phyloP scores from a whole-genome alignment of 2,113 vertebrate species.

The Noturus placidus region DNA sequence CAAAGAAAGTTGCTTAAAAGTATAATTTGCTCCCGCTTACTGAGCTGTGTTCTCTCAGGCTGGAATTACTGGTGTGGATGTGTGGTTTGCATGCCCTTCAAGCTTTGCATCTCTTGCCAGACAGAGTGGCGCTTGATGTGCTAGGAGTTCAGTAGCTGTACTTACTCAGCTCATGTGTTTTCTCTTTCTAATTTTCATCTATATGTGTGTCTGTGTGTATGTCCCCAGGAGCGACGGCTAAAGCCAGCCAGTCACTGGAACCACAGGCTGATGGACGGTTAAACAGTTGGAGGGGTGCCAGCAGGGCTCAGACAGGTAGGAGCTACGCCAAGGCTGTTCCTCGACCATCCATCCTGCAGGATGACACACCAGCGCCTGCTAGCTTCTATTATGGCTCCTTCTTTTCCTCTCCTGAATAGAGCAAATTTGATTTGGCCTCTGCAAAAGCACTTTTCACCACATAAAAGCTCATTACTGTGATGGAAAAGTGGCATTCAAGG shows the following conservation, averaged over 20 bases:
- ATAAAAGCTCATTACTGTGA: conserved; percentile 56
- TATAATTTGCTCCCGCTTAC: conserved; percentile 45
- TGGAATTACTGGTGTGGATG: conserved; percentile 8
- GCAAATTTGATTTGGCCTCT: conserved; percentile 54
- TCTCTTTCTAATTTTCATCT: background rate
- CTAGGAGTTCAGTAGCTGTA: conserved; percentile 25
- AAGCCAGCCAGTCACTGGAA: conserved; percentile 35
- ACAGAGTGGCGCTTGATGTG: conserved; percentile 8
- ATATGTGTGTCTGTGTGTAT: conserved; percentile 27
- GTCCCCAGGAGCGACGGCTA: background rate
- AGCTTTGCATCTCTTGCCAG: conserved; percentile 33
- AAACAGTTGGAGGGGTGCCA: conserved; percentile 57
- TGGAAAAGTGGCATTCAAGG: conserved; percentile 46
- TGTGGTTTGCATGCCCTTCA: conserved; percentile 28
- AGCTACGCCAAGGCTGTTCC: conserved; percentile 56
- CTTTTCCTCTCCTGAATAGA: conserved; percentile 51
- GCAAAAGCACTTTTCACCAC: conserved; percentile 47
- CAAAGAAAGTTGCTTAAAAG: conserved; percentile 48
- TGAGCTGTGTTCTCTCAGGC: conserved; percentile 13
- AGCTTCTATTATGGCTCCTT: conserved; percentile 55
- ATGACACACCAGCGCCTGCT: conserved; percentile 59
- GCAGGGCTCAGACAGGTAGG: conserved; percentile 57
- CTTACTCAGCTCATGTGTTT: conserved; percentile 29
- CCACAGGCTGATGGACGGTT: conserved; percentile 44
- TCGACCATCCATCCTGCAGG: conserved; percentile 52